These are phyloP conservation scores for Apamea crenata DNA, from an alignment of 2,888 invertebrate species.

Conservation along the genomic window DNA sequence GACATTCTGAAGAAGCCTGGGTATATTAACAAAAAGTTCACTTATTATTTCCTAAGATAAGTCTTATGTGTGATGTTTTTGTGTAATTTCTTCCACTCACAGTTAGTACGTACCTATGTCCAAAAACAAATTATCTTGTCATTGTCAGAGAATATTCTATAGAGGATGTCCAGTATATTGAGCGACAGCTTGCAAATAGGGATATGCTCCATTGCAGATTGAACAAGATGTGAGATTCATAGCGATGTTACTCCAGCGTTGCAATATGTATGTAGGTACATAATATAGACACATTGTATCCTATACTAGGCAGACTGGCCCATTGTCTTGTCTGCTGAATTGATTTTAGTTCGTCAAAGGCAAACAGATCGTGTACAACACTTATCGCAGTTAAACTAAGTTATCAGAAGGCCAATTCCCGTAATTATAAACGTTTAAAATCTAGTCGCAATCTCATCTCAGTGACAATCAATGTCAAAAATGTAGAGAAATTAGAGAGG, in stretches of 20 bases:
- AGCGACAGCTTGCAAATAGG: conserved; percentile 20
- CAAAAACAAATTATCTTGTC: too few relatives aligned
- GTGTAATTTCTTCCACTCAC: too few relatives aligned
- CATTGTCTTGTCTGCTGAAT: conserved; percentile 4
- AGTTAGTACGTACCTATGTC: too few relatives aligned
- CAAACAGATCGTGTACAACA: background rate
- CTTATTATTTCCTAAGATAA: too few relatives aligned
- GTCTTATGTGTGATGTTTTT: too few relatives aligned
- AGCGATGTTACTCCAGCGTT: background rate
- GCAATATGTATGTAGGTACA: background rate
- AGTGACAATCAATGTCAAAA: too few relatives aligned
- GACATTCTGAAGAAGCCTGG: background rate
- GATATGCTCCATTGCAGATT: conserved; percentile 11
- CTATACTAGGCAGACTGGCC: too few relatives aligned
- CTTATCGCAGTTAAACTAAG: background rate
- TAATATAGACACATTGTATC: conserved; percentile 5
- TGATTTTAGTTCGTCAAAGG: conserved; percentile 10
- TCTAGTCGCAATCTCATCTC: too few relatives aligned
- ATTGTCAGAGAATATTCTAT: background rate
- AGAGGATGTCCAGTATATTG: background rate
- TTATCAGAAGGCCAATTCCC: background rate
- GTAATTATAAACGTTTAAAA: too few relatives aligned
- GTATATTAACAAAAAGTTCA: too few relatives aligned
- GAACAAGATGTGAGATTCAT: conserved; percentile 12
- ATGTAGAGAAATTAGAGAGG: too few relatives aligned